Evolutionary conservation across 2,888 invertebrate species (phyloP), one percentile per base, ranked within the genome.

Genomic region (Sesia apiformis): DNA sequence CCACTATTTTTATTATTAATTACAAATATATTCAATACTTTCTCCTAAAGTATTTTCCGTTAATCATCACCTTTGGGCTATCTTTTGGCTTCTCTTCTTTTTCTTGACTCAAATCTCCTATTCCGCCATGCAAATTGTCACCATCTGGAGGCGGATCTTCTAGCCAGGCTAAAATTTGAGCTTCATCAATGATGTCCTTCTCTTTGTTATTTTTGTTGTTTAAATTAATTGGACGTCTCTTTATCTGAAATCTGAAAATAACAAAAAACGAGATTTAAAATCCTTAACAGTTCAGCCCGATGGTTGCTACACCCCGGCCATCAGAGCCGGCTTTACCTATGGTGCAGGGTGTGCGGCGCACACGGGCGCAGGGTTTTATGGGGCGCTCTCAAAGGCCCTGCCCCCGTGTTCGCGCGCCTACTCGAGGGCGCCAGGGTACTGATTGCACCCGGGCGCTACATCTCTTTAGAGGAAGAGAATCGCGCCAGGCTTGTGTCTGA

Each of bases 71-170:
- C 7, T 39, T 50, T 50, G 8, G 8, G 6, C 4, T 38, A 8
- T 7, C 50, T 38, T 58, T 46, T 63, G 60, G 52, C 63, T 60
- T 46, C 8, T 4, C 46, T 4, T 46, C 46, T 23, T 46, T 7
- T 46, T 46, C 46, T n/a, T 23, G n/a, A 23, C 46, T 50, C 38
- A 50, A 38, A 7, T 38, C 50, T 38, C 38, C 46, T 3, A 46
- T 8, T 63, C 6, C 59, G 66, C 6, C 52, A 2, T 71, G 72
- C 38, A 77, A 56, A 23, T 78, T 69, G 55, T 81, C 81, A 2
- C 82, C 81, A 40, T 83, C 81, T 6, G 76, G 70, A 4, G 66
- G 63, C 0, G 81, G 80, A 0, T 67, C 69, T 4, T 67, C 55
- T 1, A 80, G 40, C 2, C 81, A 56, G 1, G 63, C 57, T 4